Evolutionary conservation across 2,113 vertebrate species (phyloP).

Genomic region (Scartelaos histophorus): DNA sequence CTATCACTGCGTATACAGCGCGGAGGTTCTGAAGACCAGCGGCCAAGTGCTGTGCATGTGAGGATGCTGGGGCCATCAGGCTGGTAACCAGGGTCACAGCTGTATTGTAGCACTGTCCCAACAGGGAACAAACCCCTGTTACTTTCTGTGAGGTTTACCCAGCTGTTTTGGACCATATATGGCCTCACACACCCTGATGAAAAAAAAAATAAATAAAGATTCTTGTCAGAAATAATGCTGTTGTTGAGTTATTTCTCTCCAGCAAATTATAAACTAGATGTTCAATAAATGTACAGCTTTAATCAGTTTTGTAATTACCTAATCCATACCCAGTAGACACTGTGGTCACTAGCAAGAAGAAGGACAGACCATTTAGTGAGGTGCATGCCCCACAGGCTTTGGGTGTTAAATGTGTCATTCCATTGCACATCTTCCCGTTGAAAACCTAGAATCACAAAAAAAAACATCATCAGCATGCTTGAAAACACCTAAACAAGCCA

Average conservation of each 20-base stretch:
- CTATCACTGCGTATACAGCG: slow-evolving; percentile 73
- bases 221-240: slow-evolving; percentile 2
- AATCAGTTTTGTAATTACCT: slow-evolving; percentile 56
- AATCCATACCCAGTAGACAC: slow-evolving; percentile 60
- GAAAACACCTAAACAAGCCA: background rate
- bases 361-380: slow-evolving; percentile 34
- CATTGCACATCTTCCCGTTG: slow-evolving; percentile 76
- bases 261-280: background rate
- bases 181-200: slow-evolving; percentile 75
- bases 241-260: background rate
- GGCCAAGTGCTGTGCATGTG: slow-evolving; percentile 70
- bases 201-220: slow-evolving; percentile 7
- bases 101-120: slow-evolving; percentile 79
- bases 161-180: slow-evolving; percentile 76
- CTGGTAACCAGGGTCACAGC: slow-evolving; percentile 77
- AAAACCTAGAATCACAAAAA: slow-evolving; percentile 38
- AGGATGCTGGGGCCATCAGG: slow-evolving; percentile 74
- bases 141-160: slow-evolving; percentile 78
- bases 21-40: slow-evolving; percentile 76
- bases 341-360: slow-evolving; percentile 56
- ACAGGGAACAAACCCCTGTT: slow-evolving; percentile 74
- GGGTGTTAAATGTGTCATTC: slow-evolving; percentile 67
- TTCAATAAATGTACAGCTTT: background rate
- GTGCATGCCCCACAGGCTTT: slow-evolving; percentile 39
- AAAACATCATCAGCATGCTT: background rate